These are phyloP conservation scores for Gambusia affinis DNA, from an alignment of 2,113 vertebrate species.

Conservation along the genomic window DNA sequence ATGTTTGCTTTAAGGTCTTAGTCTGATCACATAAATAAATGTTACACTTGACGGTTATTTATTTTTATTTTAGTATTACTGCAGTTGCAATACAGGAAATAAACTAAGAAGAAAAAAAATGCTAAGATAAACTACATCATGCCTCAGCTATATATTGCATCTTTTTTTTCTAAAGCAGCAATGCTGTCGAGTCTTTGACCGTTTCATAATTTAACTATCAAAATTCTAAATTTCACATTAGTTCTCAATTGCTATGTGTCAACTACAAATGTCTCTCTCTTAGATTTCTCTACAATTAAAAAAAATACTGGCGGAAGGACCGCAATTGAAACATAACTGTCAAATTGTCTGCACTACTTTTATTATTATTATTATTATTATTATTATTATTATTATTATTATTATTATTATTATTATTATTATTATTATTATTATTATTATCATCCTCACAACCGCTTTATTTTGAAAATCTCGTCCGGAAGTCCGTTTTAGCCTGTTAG, in stretches of 20 bases:
- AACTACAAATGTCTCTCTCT: neutral
- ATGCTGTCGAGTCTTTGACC: too few species aligned
- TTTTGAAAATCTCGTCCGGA: slow-evolving; percentile 35
- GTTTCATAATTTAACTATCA: neutral
- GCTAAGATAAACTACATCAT: neutral
- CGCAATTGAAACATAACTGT: too few species aligned
- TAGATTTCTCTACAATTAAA: too few species aligned
- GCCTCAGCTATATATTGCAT: too few species aligned
- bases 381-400: neutral
- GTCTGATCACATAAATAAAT: neutral
- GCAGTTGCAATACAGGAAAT: neutral
- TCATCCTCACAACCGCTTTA: neutral
- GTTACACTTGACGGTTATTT: neutral
- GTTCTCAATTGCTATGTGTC: neutral
- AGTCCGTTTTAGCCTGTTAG: neutral
- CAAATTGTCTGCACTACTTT: too few species aligned
- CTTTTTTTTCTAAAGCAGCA: too few species aligned
- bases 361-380: neutral
- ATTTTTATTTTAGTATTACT: neutral
- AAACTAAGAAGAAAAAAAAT: neutral
- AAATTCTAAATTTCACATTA: neutral
- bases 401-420: neutral
- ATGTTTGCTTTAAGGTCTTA: neutral
- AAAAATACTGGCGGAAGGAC: too few species aligned
- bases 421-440: neutral